phyloP scores from a whole-genome alignment of 2,888 invertebrate genomes.

The Timema cristinae region DNA sequence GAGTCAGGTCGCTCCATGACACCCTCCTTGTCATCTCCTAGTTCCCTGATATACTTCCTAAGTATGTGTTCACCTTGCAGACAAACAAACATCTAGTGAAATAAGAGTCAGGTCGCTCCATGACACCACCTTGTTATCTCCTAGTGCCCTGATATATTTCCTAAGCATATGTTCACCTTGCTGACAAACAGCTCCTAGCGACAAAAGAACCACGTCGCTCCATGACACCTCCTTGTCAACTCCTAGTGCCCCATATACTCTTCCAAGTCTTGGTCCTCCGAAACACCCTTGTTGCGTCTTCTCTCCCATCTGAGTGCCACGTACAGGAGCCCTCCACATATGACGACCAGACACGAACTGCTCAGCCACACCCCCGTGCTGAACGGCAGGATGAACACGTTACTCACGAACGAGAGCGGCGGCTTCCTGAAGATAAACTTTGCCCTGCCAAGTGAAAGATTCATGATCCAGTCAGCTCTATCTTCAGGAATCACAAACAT shows the following conservation, averaged over 20 bases:
- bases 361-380: constrained; percentile 25
- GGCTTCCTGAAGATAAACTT: constrained; percentile 29
- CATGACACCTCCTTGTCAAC: constrained; percentile 16
- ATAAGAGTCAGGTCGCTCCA: constrained; percentile 25
- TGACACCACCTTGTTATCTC: too few species aligned
- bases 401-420: constrained; percentile 28
- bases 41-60: background rate
- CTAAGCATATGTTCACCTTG: constrained; percentile 22
- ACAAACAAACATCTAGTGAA: constrained; percentile 27
- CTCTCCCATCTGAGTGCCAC: constrained; percentile 21
- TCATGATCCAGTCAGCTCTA: too few species aligned
- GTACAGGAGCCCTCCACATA: constrained; percentile 18
- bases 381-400: constrained; percentile 30
- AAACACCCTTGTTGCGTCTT: background rate
- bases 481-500: too few species aligned
- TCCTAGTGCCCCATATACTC: background rate
- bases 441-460: constrained; percentile 34
- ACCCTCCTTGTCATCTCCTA: too few species aligned
- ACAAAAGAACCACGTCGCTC: constrained; percentile 26
- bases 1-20: constrained; percentile 26
- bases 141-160: too few species aligned
- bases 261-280: background rate
- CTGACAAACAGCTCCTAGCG: constrained; percentile 30
- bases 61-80: constrained; percentile 25
- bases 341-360: constrained; percentile 20